Conservation (phyloP, 30 jellyfish, hydroid and myxozoan species). For the Aurelia coerulea region DNA sequence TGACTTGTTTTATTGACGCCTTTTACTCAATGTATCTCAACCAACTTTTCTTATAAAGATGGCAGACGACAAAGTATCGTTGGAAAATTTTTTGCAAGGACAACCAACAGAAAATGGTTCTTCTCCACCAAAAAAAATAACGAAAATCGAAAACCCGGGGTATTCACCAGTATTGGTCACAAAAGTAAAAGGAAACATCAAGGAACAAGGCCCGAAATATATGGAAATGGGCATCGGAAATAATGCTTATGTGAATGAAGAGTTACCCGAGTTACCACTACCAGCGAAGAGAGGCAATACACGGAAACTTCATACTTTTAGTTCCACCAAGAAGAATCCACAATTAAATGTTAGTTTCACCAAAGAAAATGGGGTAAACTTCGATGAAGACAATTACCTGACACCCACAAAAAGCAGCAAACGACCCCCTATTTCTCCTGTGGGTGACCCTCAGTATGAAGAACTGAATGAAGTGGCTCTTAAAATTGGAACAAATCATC, state of each 20-base stretch:
- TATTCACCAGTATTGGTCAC: conserved; percentile 30
- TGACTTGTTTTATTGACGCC: too few relatives aligned
- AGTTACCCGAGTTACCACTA: too few relatives aligned
- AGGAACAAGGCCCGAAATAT: conserved; percentile 7
- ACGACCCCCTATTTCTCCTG: conserved; percentile 22
- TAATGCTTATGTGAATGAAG: conserved; percentile 2
- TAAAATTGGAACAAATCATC: background rate
- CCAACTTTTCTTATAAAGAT: too few relatives aligned
- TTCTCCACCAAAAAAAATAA: background rate
- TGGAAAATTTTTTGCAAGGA: background rate
- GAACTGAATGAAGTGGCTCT: conserved; percentile 18
- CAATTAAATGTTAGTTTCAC: too few relatives aligned
- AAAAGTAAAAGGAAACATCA: background rate
- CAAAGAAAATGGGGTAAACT: background rate
- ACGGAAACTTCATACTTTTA: background rate
- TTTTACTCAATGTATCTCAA: too few relatives aligned
- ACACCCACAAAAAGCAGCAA: conserved; percentile 8
- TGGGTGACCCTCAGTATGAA: conserved; percentile 29
- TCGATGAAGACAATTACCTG: conserved; percentile 18
- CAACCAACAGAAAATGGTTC: background rate
- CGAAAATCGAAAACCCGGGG: background rate
- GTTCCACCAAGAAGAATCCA: background rate
- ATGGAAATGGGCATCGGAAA: conserved; percentile 33
- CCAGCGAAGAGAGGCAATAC: too few relatives aligned
- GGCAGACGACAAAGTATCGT: background rate